Percentiles rank a stretch among this genome's conserved stretches.
phyloP scores from a whole-genome alignment of 2,888 invertebrate genomes.

The Drosophila mimica region DNA sequence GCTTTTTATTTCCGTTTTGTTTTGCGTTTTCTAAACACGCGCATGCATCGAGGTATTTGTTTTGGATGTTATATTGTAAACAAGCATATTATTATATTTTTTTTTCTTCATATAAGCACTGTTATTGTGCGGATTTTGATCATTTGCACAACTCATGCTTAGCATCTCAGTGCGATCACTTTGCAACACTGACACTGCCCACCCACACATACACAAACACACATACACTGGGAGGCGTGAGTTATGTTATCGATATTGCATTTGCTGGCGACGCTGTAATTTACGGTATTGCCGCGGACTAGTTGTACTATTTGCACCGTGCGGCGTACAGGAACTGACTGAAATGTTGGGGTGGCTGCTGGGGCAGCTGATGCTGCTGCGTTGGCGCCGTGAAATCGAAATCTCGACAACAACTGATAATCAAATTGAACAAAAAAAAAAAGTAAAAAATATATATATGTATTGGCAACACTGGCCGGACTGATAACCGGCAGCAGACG shows the following conservation, averaged over 20 bases:
- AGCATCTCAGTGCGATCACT: slow-evolving; percentile 14
- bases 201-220: slow-evolving; percentile 12
- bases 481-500: slow-evolving; percentile 61
- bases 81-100: slow-evolving; percentile 1
- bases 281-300: slow-evolving; percentile 29
- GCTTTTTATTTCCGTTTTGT: slow-evolving; percentile 57
- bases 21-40: slow-evolving; percentile 72
- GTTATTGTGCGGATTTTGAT: slow-evolving; percentile 10
- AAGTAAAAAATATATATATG: slow-evolving; percentile 2
- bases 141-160: slow-evolving; percentile 37
- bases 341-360: slow-evolving; percentile 44
- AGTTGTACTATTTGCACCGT: slow-evolving; percentile 61
- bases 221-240: slow-evolving; percentile 11
- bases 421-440: slow-evolving; percentile 43
- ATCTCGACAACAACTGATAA: slow-evolving; percentile 78
- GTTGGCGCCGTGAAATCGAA: slow-evolving; percentile 59
- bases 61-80: slow-evolving; percentile 2
- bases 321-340: slow-evolving; percentile 78
- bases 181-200: slow-evolving; percentile 47
- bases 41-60: slow-evolving; percentile 52
- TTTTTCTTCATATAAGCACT: neutral
- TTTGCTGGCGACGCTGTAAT: slow-evolving; percentile 19
- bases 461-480: slow-evolving; percentile 34
- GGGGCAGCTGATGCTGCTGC: slow-evolving; percentile 50
- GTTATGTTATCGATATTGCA: slow-evolving; percentile 45